Evolutionary conservation across 92 coral and sea anemone genomes (phyloP), one percentile per base, ranked within the genome.

Genomic region (Palythoa grandis): DNA sequence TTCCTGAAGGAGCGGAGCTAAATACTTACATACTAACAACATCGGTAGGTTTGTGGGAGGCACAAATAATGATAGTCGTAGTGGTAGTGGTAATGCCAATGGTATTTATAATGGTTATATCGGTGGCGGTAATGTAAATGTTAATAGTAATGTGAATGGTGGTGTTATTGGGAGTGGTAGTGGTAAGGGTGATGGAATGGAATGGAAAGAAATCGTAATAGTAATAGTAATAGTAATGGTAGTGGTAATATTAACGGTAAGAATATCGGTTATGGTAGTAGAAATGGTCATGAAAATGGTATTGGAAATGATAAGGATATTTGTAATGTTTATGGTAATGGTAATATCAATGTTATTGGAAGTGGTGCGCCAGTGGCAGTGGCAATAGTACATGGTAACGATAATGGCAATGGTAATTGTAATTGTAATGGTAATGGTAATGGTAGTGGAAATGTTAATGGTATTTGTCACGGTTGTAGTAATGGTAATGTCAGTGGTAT

Each of bases 1-100:
- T 96, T 67, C 88, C 95, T 13, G 98, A 94, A 37, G 96, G 96
- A 58, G 98, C 98, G 79, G 94, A 88, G 75, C 85, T 94, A 9
- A 92, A 93, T 37, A 91, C 98, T 22, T 92, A 83, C 82, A 91
- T 96, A 85, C 91, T 94, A 82, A 91, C 86, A 61, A 87, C 95
- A 52, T 82, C 86, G 75, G 98, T 95, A 79, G 68, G 95, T 86
- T 63, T 65, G 5, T 19, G 70, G 4, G 7, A 19, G 19, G 13
- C 2, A 0, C 19, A 9, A 12, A 23, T 65, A 65, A 5, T 65
- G 25, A n/a, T 20, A 10, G 14, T 66, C 3, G 20, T 58, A 58
- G 65, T 58, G 65, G 7, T n/a, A 15, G n/a, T 58, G 65, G 22
- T 58, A 58, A 58, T 61, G n/a, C 0, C 68, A 61, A 61, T 61